A percentile compares a stretch with the other conserved stretches of the same genome.
These are phyloP conservation scores for Lepus townsendii DNA, from an alignment of 2,797 vertebrate species.

Conservation along the genomic window DNA sequence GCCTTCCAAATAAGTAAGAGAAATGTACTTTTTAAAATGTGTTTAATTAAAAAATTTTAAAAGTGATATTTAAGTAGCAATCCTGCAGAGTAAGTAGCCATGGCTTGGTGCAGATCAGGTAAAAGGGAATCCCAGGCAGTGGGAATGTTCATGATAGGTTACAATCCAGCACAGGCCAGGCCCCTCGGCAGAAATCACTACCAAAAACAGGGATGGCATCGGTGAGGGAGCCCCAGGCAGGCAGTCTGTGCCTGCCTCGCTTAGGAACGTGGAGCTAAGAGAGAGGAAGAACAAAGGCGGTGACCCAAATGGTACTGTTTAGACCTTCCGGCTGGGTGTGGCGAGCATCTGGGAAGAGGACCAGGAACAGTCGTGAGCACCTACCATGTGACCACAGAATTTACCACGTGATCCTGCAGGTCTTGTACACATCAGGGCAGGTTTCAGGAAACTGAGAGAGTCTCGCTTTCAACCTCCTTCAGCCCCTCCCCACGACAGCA, in stretches of 20 bases:
- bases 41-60: not conserved
- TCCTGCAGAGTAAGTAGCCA: not conserved
- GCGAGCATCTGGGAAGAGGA: not conserved
- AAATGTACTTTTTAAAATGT: no score
- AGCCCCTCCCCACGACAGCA: not conserved
- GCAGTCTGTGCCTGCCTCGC: not conserved
- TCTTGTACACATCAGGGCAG: not conserved
- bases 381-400: not conserved
- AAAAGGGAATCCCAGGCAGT: not conserved
- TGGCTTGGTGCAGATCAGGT: not conserved
- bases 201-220: not conserved
- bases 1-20: no score
- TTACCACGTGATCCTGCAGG: not conserved
- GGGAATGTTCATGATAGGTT: not conserved
- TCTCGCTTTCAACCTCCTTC: not conserved
- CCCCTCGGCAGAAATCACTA: not conserved
- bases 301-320: not conserved
- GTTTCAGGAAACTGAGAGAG: not conserved
- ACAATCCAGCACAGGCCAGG: not conserved
- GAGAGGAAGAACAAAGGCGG: not conserved
- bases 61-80: not conserved
- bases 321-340: not conserved
- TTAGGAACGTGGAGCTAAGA: not conserved
- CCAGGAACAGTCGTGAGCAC: not conserved
- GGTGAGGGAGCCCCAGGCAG: not conserved